Conservation (phyloP, 2,797 vertebrate genomes). For the Rhinophrynus dorsalis region DNA sequence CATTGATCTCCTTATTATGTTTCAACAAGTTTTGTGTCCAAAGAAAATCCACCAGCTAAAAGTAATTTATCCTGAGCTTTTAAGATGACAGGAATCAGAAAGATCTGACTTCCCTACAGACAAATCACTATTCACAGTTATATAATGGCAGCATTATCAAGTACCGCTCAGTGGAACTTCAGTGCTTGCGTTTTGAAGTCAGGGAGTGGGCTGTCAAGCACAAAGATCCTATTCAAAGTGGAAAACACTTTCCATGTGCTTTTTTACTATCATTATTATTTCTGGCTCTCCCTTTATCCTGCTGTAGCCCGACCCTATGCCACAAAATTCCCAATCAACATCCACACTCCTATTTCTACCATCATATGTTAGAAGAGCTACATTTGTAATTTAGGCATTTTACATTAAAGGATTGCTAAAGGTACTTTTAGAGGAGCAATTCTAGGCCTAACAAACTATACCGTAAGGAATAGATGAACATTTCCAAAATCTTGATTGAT, state of each 20-base stretch:
- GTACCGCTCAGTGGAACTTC: conserved; percentile 24
- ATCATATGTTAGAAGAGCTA: neutral
- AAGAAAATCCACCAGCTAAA: neutral
- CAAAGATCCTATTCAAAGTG: conserved; percentile 44
- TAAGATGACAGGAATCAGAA: neutral
- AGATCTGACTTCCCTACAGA: neutral
- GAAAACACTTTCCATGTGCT: conserved; percentile 14
- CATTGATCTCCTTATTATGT: neutral
- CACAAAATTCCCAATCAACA: conserved; percentile 7
- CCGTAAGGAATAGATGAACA: no score
- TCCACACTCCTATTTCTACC: neutral
- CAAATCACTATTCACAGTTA: conserved; percentile 34
- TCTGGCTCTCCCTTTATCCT: conserved; percentile 29
- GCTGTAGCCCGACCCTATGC: neutral
- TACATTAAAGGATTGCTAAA: no score
- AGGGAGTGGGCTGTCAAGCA: conserved; percentile 30
- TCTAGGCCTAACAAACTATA: no score
- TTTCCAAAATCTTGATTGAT: no score
- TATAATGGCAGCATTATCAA: conserved; percentile 43
- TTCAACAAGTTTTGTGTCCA: neutral
- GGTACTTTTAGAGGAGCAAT: no score
- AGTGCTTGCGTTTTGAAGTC: conserved; percentile 38
- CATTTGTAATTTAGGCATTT: neutral
- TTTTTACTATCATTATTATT: conserved; percentile 38
- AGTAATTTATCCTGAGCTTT: neutral